A percentile compares a stretch with the other conserved stretches of the same genome.
Conservation (phyloP, 37 sponge, comb jelly and placozoan genomes). For the Chondrosia reniformis region DNA sequence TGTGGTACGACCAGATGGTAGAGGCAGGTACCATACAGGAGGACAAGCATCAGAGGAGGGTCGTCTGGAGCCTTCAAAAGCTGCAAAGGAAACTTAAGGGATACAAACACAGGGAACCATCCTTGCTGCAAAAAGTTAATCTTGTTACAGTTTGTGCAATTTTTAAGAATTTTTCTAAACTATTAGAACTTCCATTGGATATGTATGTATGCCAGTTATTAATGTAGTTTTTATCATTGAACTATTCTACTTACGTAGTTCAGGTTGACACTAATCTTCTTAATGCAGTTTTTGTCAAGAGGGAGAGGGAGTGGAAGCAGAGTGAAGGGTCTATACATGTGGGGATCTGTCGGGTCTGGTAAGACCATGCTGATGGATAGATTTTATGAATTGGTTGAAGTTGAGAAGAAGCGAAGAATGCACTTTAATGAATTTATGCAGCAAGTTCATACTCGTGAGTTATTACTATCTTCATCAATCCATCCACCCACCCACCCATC, state of each 20-base stretch:
- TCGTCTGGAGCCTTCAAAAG: conserved; percentile 34
- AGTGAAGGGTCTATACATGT: conserved; percentile 81
- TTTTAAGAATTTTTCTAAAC: background rate
- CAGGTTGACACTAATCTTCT: background rate
- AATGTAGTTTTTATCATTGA: background rate
- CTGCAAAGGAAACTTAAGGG: conserved; percentile 31
- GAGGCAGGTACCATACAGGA: conserved; percentile 19
- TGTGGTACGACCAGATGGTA: conserved; percentile 42
- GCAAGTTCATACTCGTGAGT: conserved; percentile 77
- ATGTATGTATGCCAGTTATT: background rate
- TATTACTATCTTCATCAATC: no score
- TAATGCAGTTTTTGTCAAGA: conserved; percentile 35
- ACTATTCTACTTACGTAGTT: background rate
- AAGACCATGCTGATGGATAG: conserved; percentile 99
- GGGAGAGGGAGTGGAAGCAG: background rate
- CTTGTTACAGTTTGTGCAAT: background rate
- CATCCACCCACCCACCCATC: no score
- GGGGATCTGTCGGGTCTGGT: conserved; percentile 91
- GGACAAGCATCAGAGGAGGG: conserved; percentile 42
- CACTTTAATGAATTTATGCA: conserved; percentile 96
- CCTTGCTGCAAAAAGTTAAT: conserved; percentile 29
- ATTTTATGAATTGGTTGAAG: conserved; percentile 59
- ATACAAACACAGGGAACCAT: conserved; percentile 28
- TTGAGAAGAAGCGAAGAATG: conserved; percentile 59
- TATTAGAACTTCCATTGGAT: no score